Conservation (phyloP, 2,797 vertebrate species). For the Kryptolebias ocellatus region DNA sequence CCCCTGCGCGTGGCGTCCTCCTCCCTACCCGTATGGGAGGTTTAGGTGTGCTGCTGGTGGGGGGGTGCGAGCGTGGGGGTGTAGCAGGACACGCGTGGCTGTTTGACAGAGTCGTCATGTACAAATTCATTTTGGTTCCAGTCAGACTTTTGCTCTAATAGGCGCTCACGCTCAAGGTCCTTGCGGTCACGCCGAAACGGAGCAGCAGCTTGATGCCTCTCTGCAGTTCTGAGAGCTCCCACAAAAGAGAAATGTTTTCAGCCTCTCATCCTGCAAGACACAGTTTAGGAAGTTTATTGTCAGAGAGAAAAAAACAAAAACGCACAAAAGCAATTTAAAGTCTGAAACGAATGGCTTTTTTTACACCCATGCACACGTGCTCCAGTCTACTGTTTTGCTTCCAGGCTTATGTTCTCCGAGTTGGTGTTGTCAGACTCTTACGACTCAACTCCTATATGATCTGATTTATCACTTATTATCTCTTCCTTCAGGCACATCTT, state of each 20-base stretch:
- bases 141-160: slow-evolving; percentile 69
- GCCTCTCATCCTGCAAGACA: slow-evolving; percentile 11
- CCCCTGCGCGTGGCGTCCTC: slow-evolving; percentile 66
- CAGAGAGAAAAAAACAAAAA: neutral
- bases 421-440: slow-evolving; percentile 6
- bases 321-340: slow-evolving; percentile 10
- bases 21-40: slow-evolving; percentile 61
- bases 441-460: slow-evolving; percentile 19
- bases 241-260: slow-evolving; percentile 24
- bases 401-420: slow-evolving; percentile 21
- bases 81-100: slow-evolving; percentile 49
- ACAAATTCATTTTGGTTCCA: slow-evolving; percentile 77
- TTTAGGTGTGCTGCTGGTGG: slow-evolving; percentile 32
- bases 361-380: slow-evolving; percentile 11
- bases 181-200: slow-evolving; percentile 54
- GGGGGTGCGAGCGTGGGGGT: slow-evolving; percentile 40
- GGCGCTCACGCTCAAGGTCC: slow-evolving; percentile 69
- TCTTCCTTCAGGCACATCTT: slow-evolving; percentile 22
- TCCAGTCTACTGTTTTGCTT: slow-evolving; percentile 20
- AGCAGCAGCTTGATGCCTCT: slow-evolving; percentile 40
- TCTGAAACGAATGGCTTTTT: slow-evolving; percentile 1
- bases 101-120: slow-evolving; percentile 78
- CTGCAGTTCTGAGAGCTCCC: slow-evolving; percentile 25
- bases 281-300: slow-evolving; percentile 25
- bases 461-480: slow-evolving; percentile 32